Percentiles rank a stretch among this genome's conserved stretches.
Conservation (phyloP, 1,140 invertebrate species). For the Trinorchestia longiramus region DNA sequence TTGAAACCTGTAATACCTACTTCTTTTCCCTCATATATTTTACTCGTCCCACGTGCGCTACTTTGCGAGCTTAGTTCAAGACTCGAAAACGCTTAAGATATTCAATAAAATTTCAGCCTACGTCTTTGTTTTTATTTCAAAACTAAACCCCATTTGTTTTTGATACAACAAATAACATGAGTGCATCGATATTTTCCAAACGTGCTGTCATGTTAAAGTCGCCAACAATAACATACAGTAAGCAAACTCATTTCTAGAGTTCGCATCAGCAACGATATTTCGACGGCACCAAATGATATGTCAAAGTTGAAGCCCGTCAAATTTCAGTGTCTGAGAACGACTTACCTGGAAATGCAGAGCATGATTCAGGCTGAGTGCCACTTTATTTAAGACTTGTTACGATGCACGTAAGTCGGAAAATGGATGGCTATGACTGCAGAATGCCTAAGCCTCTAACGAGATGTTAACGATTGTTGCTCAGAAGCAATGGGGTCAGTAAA, state of each 20-base stretch:
- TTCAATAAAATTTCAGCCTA: too few relatives aligned
- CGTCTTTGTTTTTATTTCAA: too few relatives aligned
- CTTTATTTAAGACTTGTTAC: background rate
- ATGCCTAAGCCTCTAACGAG: background rate
- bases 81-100: too few relatives aligned
- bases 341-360: background rate
- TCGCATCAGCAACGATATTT: background rate
- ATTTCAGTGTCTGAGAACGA: background rate
- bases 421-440: background rate
- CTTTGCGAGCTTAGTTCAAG: too few relatives aligned
- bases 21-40: too few relatives aligned
- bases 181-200: too few relatives aligned
- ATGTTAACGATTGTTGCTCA: background rate
- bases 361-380: background rate
- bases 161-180: too few relatives aligned
- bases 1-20: too few relatives aligned
- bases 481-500: background rate
- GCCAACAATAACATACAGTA: too few relatives aligned
- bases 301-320: background rate
- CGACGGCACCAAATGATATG: background rate
- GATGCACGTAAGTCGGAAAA: background rate
- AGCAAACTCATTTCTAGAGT: background rate
- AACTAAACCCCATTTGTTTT: too few relatives aligned
- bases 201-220: too few relatives aligned
- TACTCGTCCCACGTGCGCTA: too few relatives aligned